These are phyloP conservation scores for Hypercompe scribonia DNA, from an alignment of 2,888 invertebrate genomes.

Conservation along the genomic window DNA sequence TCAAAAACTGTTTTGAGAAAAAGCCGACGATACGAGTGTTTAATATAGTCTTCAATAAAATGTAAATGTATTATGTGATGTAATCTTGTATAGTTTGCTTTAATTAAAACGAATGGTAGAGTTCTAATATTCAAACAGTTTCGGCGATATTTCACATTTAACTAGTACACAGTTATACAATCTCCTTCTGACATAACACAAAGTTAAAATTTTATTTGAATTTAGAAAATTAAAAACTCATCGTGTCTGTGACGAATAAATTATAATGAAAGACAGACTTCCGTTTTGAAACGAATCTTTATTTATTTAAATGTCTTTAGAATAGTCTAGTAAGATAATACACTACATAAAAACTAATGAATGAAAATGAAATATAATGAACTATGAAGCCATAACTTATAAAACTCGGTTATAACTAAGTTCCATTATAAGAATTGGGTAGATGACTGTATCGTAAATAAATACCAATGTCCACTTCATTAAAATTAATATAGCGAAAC, in stretches of 20 bases:
- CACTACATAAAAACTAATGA: neutral
- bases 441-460: no score
- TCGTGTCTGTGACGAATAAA: slow-evolving; percentile 5
- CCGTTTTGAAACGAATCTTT: neutral
- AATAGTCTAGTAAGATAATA: neutral
- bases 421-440: no score
- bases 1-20: neutral
- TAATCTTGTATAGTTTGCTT: neutral
- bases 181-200: slow-evolving; percentile 19
- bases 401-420: no score
- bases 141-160: slow-evolving; percentile 1
- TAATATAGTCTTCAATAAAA: neutral
- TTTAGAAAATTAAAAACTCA: slow-evolving; percentile 9
- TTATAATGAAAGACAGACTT: slow-evolving; percentile 1
- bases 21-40: neutral
- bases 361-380: neutral
- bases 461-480: no score
- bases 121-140: neutral
- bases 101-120: neutral
- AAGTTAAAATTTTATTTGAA: neutral
- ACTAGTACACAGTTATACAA: slow-evolving; percentile 19
- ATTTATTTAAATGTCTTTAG: neutral
- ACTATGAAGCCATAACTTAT: no score
- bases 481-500: no score
- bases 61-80: neutral